A percentile compares a stretch with the other conserved stretches of the same genome.
Evolutionary conservation across 53 echinoderm and acorn worm species (phyloP).

Genomic region (Paelopatides confundens): DNA sequence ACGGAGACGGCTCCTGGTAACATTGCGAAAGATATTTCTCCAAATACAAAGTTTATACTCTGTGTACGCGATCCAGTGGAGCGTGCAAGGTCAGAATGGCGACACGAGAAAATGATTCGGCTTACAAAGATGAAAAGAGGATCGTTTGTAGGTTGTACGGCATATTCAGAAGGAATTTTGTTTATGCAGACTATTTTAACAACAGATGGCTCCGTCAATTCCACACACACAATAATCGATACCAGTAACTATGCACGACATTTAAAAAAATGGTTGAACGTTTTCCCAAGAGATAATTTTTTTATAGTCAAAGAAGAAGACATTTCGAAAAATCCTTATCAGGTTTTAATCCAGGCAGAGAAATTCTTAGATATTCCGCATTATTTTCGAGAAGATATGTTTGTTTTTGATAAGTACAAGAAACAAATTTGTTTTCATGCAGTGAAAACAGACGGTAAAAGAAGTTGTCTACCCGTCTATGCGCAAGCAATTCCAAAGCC

Average conservation of each 20-base stretch:
- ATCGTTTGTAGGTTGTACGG: neutral
- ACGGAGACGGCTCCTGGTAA: neutral
- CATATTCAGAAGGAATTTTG: neutral
- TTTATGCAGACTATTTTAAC: neutral
- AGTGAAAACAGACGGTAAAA: neutral
- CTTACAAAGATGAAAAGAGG: neutral
- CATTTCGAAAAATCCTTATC: neutral
- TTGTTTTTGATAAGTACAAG: neutral
- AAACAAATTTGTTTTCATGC: neutral
- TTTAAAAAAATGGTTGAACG: neutral
- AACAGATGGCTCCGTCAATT: neutral
- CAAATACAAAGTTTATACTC: conserved; percentile 30
- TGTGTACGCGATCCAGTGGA: conserved; percentile 59
- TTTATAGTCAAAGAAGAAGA: neutral
- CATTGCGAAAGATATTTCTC: conserved; percentile 25
- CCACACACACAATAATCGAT: neutral
- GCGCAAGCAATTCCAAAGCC: neutral
- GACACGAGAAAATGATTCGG: neutral
- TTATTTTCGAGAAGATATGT: neutral
- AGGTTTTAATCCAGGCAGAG: neutral
- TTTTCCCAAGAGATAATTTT: neutral
- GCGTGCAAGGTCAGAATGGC: conserved; percentile 49
- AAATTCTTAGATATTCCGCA: neutral
- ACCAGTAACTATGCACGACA: neutral
- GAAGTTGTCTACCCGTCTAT: neutral